phyloP scores from a whole-genome alignment of 2,797 vertebrate genomes.

The Cynodonichthys magdalenae region DNA sequence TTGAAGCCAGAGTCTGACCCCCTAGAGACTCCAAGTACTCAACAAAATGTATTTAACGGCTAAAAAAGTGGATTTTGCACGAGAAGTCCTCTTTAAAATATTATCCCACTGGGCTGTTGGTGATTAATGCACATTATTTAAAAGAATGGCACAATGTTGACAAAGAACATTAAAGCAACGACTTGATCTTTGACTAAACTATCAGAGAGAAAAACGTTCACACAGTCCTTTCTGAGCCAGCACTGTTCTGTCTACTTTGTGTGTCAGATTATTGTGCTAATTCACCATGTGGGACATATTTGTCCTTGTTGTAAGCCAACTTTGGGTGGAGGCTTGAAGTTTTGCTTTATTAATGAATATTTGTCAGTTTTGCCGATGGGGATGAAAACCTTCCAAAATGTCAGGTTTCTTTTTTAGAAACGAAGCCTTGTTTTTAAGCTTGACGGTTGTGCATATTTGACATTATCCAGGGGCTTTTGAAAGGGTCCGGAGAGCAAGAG shows the following conservation, averaged over 20 bases:
- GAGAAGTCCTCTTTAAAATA: too few relatives aligned
- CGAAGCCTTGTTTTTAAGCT: conserved; percentile 29
- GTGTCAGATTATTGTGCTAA: conserved; percentile 10
- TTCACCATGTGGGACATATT: conserved; percentile 8
- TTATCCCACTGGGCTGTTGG: too few relatives aligned
- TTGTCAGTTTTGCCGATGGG: conserved; percentile 27
- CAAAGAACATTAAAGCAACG: conserved; percentile 46
- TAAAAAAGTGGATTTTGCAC: too few relatives aligned
- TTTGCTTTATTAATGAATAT: conserved; percentile 16
- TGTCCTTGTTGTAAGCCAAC: conserved; percentile 21
- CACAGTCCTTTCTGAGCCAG: conserved; percentile 28
- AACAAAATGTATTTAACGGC: too few relatives aligned
- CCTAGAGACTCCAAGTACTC: too few relatives aligned
- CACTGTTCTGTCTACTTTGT: conserved; percentile 11
- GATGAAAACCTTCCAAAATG: conserved; percentile 45
- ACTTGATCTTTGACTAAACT: conserved; percentile 49
- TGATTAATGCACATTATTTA: too few relatives aligned
- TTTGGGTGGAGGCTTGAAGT: conserved; percentile 15
- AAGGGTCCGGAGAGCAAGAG: conserved; percentile 39
- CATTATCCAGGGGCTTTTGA: conserved; percentile 50
- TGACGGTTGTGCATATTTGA: conserved; percentile 40
- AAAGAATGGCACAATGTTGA: not conserved
- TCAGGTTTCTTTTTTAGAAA: conserved; percentile 38
- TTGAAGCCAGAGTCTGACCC: too few relatives aligned
- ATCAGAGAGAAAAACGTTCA: conserved; percentile 27